Evolutionary conservation across 1,140 invertebrate species (phyloP).

Genomic region (Diorhabda carinulata): DNA sequence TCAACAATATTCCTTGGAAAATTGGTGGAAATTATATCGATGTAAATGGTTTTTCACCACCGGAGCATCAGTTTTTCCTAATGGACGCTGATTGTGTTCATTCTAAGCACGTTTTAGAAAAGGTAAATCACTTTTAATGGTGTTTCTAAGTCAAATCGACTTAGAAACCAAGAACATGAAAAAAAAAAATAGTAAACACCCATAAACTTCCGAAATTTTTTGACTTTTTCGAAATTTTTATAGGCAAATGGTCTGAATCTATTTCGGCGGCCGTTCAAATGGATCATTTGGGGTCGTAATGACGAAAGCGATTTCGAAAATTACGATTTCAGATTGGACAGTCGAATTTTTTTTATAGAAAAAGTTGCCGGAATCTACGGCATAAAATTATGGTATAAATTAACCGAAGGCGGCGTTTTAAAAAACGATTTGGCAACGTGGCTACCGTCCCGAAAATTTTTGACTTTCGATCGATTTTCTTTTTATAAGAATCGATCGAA

Average conservation of each 20-base stretch:
- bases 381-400: slow-evolving; percentile 21
- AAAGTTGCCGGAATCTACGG: neutral
- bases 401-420: slow-evolving; percentile 5
- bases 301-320: neutral
- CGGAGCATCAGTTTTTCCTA: too few species aligned
- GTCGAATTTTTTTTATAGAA: slow-evolving; percentile 16
- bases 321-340: slow-evolving; percentile 19
- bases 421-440: slow-evolving; percentile 15
- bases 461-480: neutral
- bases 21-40: too few species aligned
- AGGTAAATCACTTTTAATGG: too few species aligned
- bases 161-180: too few species aligned
- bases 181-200: too few species aligned
- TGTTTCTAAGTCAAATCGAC: too few species aligned
- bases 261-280: slow-evolving; percentile 19
- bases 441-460: slow-evolving; percentile 9
- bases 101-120: too few species aligned
- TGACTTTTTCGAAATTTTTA: neutral
- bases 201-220: too few species aligned
- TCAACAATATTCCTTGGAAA: too few species aligned
- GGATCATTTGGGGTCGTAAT: slow-evolving; percentile 15
- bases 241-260: slow-evolving; percentile 14
- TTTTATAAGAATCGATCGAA: slow-evolving; percentile 17
- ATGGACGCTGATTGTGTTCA: too few species aligned
- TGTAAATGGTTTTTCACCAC: too few species aligned